phyloP scores from a whole-genome alignment of 2,113 vertebrate genomes.

The Ceuthmochares aereus region DNA sequence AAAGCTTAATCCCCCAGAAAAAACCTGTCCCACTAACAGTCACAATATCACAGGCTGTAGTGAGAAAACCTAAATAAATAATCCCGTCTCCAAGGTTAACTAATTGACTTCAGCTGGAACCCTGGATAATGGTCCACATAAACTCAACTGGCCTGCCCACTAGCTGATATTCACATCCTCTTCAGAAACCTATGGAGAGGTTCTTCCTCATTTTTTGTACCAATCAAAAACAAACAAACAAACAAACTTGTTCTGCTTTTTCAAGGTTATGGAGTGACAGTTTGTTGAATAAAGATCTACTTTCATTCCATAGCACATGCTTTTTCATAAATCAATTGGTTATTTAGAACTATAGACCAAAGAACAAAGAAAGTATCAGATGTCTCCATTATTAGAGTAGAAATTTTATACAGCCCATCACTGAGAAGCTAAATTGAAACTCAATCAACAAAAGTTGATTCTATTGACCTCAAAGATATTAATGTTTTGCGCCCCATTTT shows the following conservation, averaged over 20 bases:
- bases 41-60: not conserved
- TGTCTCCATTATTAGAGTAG: not conserved
- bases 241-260: not conserved
- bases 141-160: not conserved
- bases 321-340: constrained; percentile 28
- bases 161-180: not conserved
- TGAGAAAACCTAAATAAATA: not conserved
- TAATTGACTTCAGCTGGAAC: not conserved
- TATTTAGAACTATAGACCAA: not conserved
- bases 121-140: not conserved
- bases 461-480: not conserved
- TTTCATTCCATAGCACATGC: not conserved
- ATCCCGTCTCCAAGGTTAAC: not conserved
- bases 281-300: not conserved
- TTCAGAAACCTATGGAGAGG: not conserved
- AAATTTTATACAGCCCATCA: constrained; percentile 13
- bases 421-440: not conserved
- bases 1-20: not conserved
- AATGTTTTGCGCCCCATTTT: not conserved
- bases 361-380: constrained; percentile 51
- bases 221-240: not conserved
- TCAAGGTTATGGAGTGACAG: constrained; percentile 15
- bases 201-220: not conserved
- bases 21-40: not conserved
- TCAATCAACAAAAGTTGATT: not conserved